Base-by-base conservation (phyloP, 1,140 invertebrate genomes). In the Brachionus manjavacas region DNA sequence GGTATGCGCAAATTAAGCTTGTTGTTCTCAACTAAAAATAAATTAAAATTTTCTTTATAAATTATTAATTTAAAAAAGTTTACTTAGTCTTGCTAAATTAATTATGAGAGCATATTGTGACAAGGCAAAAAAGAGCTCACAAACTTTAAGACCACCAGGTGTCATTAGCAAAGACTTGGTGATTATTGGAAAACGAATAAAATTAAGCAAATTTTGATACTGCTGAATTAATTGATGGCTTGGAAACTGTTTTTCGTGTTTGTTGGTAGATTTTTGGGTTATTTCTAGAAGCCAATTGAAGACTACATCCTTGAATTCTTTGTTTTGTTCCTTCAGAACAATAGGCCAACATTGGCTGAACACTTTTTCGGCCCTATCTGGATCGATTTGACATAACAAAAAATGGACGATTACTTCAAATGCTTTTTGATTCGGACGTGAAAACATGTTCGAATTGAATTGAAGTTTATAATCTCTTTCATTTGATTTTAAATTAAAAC, bases 321-420 rank as follows among this genome's bases (percentile, higher is more conserved):
- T 81, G 31, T 81, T 52, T 64, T 81, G 52, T 81, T 81, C 79
- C 14, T 81, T 81, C 0, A 60, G 8, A 14, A 81, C n/a, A 20
- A 68, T 14, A 4, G 79, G 79, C 79, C 79, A 81, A 8, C 49
- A 64, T 41, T 81, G 79, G 14, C 16, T 43, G 12, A 81, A 81
- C 14, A 31, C 3, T 41, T 46, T 60, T 25, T 81, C 52, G 8
- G 79, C 52, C 31, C 9, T 23, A 43, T 81, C 79, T 20, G 64
- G 64, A 46, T 81, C 79, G 8, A 81, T 60, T 68, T 81, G 55
- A 35, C 35, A 25, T 12, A 81, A 39, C 23, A 81, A 46, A 81
- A 81, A 81, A 25, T 81, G 79, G 6, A 68, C 12, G n/a, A 81
- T 81, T 3, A 81, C 52, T 64, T 81, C 79, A 25, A 81, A 81